Percentiles rank a stretch among this genome's conserved stretches.
These are phyloP conservation scores for Canis aureus DNA, from an alignment of 2,113 vertebrate species.

Conservation along the genomic window DNA sequence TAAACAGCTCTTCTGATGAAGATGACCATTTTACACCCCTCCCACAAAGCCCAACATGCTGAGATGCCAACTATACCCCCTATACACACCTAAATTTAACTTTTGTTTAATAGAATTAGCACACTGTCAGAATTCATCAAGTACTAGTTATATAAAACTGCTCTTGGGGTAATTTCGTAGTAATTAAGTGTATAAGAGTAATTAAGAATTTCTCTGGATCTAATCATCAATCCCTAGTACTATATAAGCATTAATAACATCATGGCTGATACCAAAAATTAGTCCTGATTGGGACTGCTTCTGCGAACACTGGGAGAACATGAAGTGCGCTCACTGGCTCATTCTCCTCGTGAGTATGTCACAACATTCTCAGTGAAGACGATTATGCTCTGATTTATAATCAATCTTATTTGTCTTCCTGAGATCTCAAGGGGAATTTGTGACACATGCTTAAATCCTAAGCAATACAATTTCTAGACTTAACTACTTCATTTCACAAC, in stretches of 20 bases:
- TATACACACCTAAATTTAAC: conserved; percentile 57
- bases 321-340: background rate
- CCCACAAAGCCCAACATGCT: background rate
- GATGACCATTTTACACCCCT: background rate
- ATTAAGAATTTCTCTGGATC: conserved; percentile 67
- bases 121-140: conserved; percentile 69
- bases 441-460: conserved; percentile 1
- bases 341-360: conserved; percentile 15
- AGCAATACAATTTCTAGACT: conserved; percentile 49
- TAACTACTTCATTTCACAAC: conserved; percentile 67
- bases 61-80: background rate
- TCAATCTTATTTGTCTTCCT: conserved; percentile 46
- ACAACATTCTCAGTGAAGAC: background rate
- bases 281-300: conserved; percentile 46
- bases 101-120: conserved; percentile 63
- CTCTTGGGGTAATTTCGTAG: conserved; percentile 53
- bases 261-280: conserved; percentile 14
- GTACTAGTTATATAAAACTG: conserved; percentile 60
- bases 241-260: conserved; percentile 53
- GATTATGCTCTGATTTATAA: conserved; percentile 40
- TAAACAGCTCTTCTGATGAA: background rate
- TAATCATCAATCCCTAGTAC: conserved; percentile 63
- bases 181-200: conserved; percentile 67
- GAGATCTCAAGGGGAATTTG: conserved; percentile 35
- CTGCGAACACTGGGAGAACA: background rate